These are phyloP conservation scores for Astropecten irregularis DNA, from an alignment of 53 echinoderm and acorn worm genomes.

Conservation along the genomic window DNA sequence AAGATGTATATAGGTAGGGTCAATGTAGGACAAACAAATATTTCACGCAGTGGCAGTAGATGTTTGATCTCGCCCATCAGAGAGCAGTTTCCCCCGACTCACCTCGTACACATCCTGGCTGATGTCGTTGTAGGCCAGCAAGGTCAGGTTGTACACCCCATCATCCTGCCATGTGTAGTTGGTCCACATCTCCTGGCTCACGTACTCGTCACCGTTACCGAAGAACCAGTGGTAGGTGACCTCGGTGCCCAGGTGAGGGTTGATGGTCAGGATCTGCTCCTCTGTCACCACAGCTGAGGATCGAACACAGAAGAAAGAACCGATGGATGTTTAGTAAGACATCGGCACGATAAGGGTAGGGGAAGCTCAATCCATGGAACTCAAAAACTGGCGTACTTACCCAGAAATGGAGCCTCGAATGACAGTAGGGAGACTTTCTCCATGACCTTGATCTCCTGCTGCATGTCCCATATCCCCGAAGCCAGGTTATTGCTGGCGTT, in stretches of 20 bases:
- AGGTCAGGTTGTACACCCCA: slow-evolving; percentile 82
- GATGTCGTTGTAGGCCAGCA: slow-evolving; percentile 82
- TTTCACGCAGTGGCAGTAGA: too few species aligned
- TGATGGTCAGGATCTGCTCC: slow-evolving; percentile 67
- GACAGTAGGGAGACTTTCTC: slow-evolving; percentile 63
- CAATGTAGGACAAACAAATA: too few species aligned
- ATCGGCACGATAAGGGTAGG: too few species aligned
- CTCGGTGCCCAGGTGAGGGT: slow-evolving; percentile 79
- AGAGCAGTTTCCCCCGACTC: too few species aligned
- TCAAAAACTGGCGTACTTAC: slow-evolving; percentile 32
- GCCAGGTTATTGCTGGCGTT: slow-evolving; percentile 53
- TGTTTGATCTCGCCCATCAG: too few species aligned
- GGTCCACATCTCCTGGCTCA: slow-evolving; percentile 64
- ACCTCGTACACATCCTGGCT: slow-evolving; percentile 63
- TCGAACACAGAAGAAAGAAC: neutral
- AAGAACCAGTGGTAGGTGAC: slow-evolving; percentile 80
- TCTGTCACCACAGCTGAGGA: slow-evolving; percentile 72
- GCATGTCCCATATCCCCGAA: slow-evolving; percentile 42
- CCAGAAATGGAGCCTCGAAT: slow-evolving; percentile 68
- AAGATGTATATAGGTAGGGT: too few species aligned
- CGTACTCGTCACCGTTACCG: slow-evolving; percentile 84
- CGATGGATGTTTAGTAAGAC: too few species aligned
- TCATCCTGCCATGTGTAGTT: slow-evolving; percentile 86
- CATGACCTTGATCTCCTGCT: slow-evolving; percentile 69
- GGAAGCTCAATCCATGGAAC: neutral